phyloP scores from a whole-genome alignment of 1,140 invertebrate genomes.

The Drosophila saltans region DNA sequence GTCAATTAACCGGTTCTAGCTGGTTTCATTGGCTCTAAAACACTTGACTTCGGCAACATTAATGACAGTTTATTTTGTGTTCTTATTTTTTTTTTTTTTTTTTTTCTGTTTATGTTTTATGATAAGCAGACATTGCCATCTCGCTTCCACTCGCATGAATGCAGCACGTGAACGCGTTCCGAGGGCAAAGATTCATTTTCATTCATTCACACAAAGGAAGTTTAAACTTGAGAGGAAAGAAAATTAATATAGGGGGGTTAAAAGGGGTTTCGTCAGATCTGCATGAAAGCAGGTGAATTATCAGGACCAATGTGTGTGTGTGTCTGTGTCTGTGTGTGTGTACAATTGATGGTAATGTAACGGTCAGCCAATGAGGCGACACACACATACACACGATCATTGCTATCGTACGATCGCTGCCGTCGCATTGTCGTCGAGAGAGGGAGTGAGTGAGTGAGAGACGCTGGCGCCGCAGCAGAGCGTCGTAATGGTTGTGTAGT shows the following conservation, averaged over 20 bases:
- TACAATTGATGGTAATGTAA: conserved; percentile 10
- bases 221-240: conserved; percentile 18
- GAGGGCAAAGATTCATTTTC: conserved; percentile 50
- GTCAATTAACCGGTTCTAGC: conserved; percentile 49
- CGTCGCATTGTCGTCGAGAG: conserved; percentile 38
- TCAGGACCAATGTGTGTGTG: too few species aligned
- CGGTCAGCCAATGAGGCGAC: conserved; percentile 1
- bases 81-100: conserved; percentile 10
- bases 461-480: conserved; percentile 3
- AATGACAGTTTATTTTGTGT: conserved; percentile 37
- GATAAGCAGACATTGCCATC: conserved; percentile 45
- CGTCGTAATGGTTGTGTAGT: not conserved
- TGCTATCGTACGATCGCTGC: conserved; percentile 54
- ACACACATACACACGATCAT: not conserved
- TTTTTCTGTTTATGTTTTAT: conserved; percentile 39
- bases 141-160: conserved; percentile 25
- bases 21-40: conserved; percentile 37
- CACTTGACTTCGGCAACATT: conserved; percentile 48
- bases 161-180: conserved; percentile 17
- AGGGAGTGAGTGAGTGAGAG: conserved; percentile 42
- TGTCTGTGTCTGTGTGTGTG: too few species aligned
- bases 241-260: not conserved
- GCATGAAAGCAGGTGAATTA: not conserved
- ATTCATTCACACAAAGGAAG: conserved; percentile 8
- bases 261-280: not conserved